Conservation (phyloP, 1,140 invertebrate species). For the Pseudomyrmex cubaensis region DNA sequence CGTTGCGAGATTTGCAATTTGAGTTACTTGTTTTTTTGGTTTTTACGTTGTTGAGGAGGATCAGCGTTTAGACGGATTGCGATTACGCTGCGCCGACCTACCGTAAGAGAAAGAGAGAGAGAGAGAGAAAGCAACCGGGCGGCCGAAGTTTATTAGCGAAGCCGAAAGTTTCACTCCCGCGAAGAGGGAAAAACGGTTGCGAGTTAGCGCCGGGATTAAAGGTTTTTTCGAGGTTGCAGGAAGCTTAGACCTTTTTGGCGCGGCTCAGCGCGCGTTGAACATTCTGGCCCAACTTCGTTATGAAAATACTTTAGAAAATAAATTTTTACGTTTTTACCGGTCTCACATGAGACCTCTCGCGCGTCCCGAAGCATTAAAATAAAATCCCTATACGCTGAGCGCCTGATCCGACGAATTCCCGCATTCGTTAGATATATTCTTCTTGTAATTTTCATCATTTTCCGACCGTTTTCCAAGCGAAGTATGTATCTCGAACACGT, state of each 20-base stretch:
- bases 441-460: not conserved
- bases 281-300: slow-evolving; percentile 54
- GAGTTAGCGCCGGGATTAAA: slow-evolving; percentile 55
- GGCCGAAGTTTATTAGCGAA: slow-evolving; percentile 57
- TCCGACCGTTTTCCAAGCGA: not conserved
- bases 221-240: slow-evolving; percentile 48
- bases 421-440: slow-evolving; percentile 3
- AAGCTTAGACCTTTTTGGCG: slow-evolving; percentile 55
- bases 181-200: slow-evolving; percentile 47
- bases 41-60: too few relatives aligned
- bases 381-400: not conserved
- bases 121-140: not conserved
- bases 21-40: too few relatives aligned
- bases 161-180: slow-evolving; percentile 35
- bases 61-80: too few relatives aligned
- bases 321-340: slow-evolving; percentile 25
- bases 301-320: slow-evolving; percentile 59
- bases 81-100: slow-evolving; percentile 8
- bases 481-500: not conserved
- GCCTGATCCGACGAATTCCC: not conserved
- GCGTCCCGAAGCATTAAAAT: slow-evolving; percentile 30
- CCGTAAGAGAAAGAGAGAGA: too few relatives aligned
- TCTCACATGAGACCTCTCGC: slow-evolving; percentile 1
- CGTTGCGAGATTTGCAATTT: too few relatives aligned
- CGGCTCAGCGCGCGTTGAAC: slow-evolving; percentile 26